Evolutionary conservation across 2,113 vertebrate species (phyloP).

Genomic region (Strix aluco): DNA sequence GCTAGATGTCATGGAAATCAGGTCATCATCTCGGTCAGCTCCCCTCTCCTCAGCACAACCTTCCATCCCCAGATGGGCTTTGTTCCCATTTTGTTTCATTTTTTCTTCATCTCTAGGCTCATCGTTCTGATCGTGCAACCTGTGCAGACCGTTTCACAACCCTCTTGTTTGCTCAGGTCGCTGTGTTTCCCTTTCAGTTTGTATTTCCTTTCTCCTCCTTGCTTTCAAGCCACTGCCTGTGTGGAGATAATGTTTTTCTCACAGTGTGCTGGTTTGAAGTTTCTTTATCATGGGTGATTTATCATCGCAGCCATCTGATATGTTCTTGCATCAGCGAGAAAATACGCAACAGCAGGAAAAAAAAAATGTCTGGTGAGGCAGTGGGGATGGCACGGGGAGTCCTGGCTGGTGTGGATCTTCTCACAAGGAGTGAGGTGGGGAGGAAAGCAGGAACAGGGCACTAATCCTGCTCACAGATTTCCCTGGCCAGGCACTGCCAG

Average conservation of each 20-base stretch:
- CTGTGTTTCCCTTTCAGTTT: neutral
- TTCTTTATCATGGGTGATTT: neutral
- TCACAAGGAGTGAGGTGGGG: neutral
- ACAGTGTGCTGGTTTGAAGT: neutral
- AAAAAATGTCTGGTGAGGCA: neutral
- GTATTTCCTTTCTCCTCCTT: neutral
- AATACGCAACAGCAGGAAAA: neutral
- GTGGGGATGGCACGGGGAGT: neutral
- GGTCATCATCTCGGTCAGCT: neutral
- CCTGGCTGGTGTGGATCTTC: neutral
- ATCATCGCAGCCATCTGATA: neutral
- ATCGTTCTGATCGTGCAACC: fast-evolving
- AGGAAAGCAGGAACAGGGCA: neutral
- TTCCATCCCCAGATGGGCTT: neutral
- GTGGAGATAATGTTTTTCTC: neutral
- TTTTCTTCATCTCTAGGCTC: neutral
- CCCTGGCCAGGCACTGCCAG: neutral
- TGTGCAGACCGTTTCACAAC: neutral
- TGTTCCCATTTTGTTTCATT: neutral
- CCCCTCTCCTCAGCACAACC: neutral
- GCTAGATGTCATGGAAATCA: neutral
- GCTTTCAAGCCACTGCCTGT: neutral
- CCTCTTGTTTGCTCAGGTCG: neutral
- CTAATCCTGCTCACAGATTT: neutral
- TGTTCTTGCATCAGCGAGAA: neutral